A percentile compares a stretch with the other conserved stretches of the same genome.
phyloP scores from a whole-genome alignment of 2,888 invertebrate genomes.

The Eugnorisma glareosa region DNA sequence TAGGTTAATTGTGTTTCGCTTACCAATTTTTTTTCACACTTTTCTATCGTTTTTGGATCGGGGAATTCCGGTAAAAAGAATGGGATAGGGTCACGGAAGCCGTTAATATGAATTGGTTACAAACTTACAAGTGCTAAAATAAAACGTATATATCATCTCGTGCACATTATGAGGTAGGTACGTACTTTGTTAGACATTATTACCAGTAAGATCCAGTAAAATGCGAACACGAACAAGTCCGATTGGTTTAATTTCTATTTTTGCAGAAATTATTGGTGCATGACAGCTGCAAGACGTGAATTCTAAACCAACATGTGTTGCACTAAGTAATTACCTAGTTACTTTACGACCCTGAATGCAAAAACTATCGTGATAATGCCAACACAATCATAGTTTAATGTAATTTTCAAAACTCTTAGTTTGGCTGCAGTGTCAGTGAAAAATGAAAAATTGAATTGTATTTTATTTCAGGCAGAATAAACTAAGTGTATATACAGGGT shows the following conservation, averaged over 20 bases:
- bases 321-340: not conserved
- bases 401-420: too few species aligned
- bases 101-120: not conserved
- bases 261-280: slow-evolving; percentile 9
- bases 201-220: slow-evolving; percentile 19
- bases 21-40: not conserved
- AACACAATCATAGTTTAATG: not conserved
- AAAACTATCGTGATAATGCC: not conserved
- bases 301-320: slow-evolving; percentile 8
- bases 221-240: not conserved
- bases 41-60: not conserved
- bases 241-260: slow-evolving; percentile 24
- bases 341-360: not conserved
- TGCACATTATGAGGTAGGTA: too few species aligned
- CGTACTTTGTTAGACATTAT: not conserved
- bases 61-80: not conserved
- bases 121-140: not conserved
- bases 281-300: not conserved
- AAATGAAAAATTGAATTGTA: too few species aligned
- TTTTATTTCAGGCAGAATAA: too few species aligned
- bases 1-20: not conserved
- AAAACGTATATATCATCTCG: too few species aligned
- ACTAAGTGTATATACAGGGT: too few species aligned
- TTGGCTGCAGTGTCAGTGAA: too few species aligned
- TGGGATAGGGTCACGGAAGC: too few species aligned